Evolutionary conservation across 2,113 vertebrate species (phyloP).

Genomic region (Anoura caudifer): DNA sequence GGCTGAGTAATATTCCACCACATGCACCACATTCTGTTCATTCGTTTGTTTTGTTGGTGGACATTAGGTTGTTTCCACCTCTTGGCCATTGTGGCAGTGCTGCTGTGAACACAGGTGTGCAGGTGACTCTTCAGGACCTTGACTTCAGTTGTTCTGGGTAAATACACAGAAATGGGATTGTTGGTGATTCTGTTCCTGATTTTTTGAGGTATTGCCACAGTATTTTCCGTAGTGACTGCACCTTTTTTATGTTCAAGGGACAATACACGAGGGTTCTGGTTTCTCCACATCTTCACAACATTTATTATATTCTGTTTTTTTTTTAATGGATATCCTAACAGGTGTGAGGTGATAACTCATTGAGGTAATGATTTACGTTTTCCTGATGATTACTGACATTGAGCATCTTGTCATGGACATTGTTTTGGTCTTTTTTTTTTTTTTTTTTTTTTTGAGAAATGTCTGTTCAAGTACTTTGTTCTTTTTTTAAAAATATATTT

Average conservation of each 20-base stretch:
- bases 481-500: not conserved
- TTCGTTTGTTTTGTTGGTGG: rapidly evolving
- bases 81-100: not conserved
- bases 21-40: rapidly evolving
- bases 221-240: not conserved
- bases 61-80: not conserved
- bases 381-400: not conserved
- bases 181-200: not conserved
- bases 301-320: not conserved
- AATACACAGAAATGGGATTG: not conserved
- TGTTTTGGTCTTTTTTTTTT: not conserved
- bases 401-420: not conserved
- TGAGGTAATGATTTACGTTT: not conserved
- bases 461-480: not conserved
- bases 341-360: not conserved
- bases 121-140: not conserved
- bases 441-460: not conserved
- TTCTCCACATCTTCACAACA: not conserved
- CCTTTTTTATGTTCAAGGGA: not conserved
- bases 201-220: not conserved
- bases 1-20: not conserved
- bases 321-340: not conserved
- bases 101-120: not conserved
- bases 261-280: rapidly evolving
- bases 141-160: not conserved